phyloP scores from a whole-genome alignment of 2,113 vertebrate genomes.

The Ammospiza caudacuta region DNA sequence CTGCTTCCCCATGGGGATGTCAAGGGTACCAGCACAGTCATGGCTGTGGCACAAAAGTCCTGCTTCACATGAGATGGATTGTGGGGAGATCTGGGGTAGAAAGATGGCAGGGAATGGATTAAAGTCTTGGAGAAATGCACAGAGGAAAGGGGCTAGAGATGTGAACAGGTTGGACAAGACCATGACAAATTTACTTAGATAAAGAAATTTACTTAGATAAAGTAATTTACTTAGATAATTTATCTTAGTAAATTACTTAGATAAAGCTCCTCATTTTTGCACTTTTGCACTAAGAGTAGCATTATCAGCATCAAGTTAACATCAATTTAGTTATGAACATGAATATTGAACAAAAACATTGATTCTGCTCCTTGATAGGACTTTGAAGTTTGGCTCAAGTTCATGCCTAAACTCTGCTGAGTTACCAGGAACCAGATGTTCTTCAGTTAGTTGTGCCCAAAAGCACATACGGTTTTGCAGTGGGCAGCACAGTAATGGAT shows the following conservation, averaged over 20 bases:
- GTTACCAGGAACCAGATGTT: not conserved
- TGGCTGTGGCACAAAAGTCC: not conserved
- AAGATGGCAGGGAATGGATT: not conserved
- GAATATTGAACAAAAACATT: not conserved
- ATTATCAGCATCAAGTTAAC: not conserved
- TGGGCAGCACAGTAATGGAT: not conserved
- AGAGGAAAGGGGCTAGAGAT: not conserved
- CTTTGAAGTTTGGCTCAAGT: not conserved
- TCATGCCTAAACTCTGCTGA: not conserved
- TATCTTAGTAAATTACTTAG: not conserved
- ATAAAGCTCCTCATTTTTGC: not conserved
- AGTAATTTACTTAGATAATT: not conserved
- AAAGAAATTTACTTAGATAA: not conserved
- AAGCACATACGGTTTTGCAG: not conserved
- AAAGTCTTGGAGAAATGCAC: not conserved
- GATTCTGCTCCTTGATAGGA: not conserved
- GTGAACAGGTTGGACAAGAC: not conserved
- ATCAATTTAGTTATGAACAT: not conserved
- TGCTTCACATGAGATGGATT: rapidly evolving
- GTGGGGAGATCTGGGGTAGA: not conserved
- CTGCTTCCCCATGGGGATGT: not conserved
- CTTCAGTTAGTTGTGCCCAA: not conserved
- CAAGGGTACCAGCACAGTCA: not conserved
- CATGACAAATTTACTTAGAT: not conserved
- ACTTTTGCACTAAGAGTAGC: not conserved